Percentiles rank a stretch among this genome's conserved stretches.
Evolutionary conservation across 2,888 invertebrate species (phyloP).

Genomic region (Molorchus minor): DNA sequence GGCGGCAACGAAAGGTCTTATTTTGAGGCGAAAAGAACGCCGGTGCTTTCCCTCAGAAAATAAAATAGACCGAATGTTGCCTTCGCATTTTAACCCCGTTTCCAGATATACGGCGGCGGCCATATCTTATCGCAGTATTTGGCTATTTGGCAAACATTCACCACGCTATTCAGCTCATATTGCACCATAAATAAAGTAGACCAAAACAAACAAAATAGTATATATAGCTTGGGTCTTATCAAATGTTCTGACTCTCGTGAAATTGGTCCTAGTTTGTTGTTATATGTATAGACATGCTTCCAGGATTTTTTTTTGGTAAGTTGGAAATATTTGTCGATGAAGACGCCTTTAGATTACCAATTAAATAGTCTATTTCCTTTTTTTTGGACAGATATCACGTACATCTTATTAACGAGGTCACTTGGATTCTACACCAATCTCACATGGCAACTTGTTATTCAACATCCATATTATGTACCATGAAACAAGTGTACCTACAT

Average conservation of each 20-base stretch:
- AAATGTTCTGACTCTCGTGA: slow-evolving; percentile 22
- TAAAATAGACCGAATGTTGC: slow-evolving; percentile 20
- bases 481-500: too few species aligned
- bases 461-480: too few species aligned
- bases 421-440: too few species aligned
- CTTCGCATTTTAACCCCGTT: slow-evolving; percentile 26
- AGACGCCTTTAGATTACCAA: too few species aligned
- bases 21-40: slow-evolving; percentile 17
- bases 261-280: slow-evolving; percentile 26
- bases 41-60: slow-evolving; percentile 2
- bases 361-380: too few species aligned
- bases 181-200: slow-evolving; percentile 38
- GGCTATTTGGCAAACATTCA: slow-evolving; percentile 41
- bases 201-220: slow-evolving; percentile 37
- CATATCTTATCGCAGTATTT: slow-evolving; percentile 35
- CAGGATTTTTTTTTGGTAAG: background rate
- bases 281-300: background rate
- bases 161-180: slow-evolving; percentile 37
- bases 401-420: too few species aligned
- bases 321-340: too few species aligned
- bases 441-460: too few species aligned
- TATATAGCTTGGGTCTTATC: slow-evolving; percentile 36
- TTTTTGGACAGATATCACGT: too few species aligned
- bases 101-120: slow-evolving; percentile 31
- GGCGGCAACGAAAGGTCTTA: slow-evolving; percentile 13